phyloP scores from a whole-genome alignment of 2,888 invertebrate species.

The Anticlea derivata region DNA sequence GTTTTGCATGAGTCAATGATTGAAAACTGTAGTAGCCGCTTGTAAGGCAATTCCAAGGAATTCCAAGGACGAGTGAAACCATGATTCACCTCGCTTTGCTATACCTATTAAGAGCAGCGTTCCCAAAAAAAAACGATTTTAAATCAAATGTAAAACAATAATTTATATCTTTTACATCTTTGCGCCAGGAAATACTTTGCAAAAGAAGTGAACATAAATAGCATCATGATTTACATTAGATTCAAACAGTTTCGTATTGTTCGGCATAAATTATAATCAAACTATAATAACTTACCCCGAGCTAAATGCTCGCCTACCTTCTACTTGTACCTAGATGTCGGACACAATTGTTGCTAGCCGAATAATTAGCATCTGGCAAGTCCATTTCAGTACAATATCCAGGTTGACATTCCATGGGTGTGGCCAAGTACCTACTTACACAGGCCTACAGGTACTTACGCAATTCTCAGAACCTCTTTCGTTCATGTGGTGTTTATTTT shows the following conservation, averaged over 20 bases:
- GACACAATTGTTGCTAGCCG: conserved; percentile 3
- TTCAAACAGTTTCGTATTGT: background rate
- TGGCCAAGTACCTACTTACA: conserved; percentile 29
- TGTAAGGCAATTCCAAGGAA: background rate
- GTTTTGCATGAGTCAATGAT: conserved; percentile 18
- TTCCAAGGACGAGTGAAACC: background rate
- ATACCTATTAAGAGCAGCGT: too few species aligned
- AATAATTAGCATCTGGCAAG: conserved; percentile 11
- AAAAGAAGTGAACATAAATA: too few species aligned
- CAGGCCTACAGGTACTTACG: conserved; percentile 17
- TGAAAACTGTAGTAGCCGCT: background rate
- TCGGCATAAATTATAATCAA: background rate
- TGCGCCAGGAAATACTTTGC: background rate
- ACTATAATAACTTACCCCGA: background rate
- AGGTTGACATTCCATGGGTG: conserved; percentile 38
- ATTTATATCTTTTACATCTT: too few species aligned
- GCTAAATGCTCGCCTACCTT: conserved; percentile 1
- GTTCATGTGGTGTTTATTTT: conserved; percentile 46
- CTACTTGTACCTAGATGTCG: background rate
- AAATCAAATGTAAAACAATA: too few species aligned
- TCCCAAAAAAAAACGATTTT: too few species aligned
- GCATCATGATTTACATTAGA: too few species aligned
- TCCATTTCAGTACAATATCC: conserved; percentile 16
- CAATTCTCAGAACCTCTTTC: conserved; percentile 55
- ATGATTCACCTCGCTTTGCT: too few species aligned